A percentile compares a stretch with the other conserved stretches of the same genome.
Conservation (phyloP, 1,140 invertebrate genomes). For the Papilio xuthus region DNA sequence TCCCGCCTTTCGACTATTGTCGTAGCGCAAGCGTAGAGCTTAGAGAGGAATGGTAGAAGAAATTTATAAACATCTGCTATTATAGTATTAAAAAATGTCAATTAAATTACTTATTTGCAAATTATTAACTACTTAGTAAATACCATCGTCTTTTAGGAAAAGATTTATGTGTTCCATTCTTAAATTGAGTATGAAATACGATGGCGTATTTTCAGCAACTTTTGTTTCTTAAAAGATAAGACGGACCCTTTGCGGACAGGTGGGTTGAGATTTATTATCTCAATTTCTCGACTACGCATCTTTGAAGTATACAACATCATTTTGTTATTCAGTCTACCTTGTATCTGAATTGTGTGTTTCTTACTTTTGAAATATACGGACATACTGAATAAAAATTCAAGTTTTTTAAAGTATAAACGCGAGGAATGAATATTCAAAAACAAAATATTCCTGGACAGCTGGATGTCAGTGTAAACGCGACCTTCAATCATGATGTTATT, state of each 20-base stretch:
- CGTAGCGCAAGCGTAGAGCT: no score
- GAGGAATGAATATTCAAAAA: no score
- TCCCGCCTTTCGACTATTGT: no score
- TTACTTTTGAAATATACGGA: not conserved
- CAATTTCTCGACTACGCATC: conserved; percentile 14
- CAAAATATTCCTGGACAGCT: no score
- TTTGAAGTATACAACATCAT: conserved; percentile 13
- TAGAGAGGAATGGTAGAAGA: no score
- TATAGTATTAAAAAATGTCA: no score
- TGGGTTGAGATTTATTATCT: conserved; percentile 18
- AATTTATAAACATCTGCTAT: no score
- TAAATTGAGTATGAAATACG: conserved; percentile 25
- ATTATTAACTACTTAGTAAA: not conserved
- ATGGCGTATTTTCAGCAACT: conserved; percentile 24
- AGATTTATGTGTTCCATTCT: conserved; percentile 21
- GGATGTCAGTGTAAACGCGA: no score
- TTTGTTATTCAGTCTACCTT: not conserved
- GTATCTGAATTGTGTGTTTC: not conserved
- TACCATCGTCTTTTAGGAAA: not conserved
- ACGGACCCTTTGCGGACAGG: conserved; percentile 23
- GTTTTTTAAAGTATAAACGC: no score
- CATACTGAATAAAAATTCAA: not conserved
- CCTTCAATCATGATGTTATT: no score
- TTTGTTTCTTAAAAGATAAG: conserved; percentile 28
- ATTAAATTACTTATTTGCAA: no score